Evolutionary conservation across 2,113 vertebrate species (phyloP).

Genomic region (Romanogobio albipinnatus): DNA sequence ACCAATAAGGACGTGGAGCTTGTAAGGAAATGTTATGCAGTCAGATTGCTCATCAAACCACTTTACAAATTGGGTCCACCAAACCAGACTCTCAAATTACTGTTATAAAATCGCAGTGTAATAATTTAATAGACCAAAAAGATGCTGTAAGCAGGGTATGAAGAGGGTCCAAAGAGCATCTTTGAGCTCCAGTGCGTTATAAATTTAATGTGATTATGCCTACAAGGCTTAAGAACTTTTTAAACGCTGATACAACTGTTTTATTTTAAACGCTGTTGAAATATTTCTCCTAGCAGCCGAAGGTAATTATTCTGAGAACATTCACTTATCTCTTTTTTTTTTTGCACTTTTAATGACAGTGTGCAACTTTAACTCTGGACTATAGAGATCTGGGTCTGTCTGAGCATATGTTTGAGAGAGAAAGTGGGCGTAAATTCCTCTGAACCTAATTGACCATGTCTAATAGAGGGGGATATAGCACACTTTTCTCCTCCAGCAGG

Average conservation of each 20-base stretch:
- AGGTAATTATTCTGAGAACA: constrained; percentile 63
- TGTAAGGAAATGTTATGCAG: constrained; percentile 17
- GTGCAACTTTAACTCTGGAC: constrained; percentile 42
- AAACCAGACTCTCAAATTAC: neutral
- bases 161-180: neutral
- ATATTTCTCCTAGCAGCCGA: constrained; percentile 71
- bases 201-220: neutral
- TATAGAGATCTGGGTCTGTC: constrained; percentile 45
- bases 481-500: constrained; percentile 50
- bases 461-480: constrained; percentile 63
- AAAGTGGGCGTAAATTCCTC: constrained; percentile 66
- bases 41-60: neutral
- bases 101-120: constrained; percentile 1
- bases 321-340: constrained; percentile 55
- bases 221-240: neutral
- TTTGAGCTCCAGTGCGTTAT: neutral
- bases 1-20: neutral
- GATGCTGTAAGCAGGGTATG: neutral
- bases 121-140: neutral
- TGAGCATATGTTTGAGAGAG: constrained; percentile 56
- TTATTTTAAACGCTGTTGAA: constrained; percentile 63
- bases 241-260: constrained; percentile 42
- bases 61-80: neutral
- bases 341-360: constrained; percentile 63
- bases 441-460: constrained; percentile 69